These are phyloP conservation scores for Pholis gunnellus DNA, from an alignment of 2,113 vertebrate species.

Conservation along the genomic window DNA sequence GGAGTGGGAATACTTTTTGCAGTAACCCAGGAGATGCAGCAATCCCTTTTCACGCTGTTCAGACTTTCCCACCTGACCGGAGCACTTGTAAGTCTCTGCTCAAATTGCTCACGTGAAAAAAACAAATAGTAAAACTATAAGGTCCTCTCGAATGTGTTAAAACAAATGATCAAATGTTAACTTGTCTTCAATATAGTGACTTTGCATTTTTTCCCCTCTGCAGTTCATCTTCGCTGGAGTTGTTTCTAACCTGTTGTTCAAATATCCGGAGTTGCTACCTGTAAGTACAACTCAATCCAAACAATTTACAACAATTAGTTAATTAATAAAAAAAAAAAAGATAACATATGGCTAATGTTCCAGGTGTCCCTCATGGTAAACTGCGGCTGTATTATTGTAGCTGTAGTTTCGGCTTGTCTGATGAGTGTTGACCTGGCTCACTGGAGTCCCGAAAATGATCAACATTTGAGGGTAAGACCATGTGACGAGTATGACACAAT, in stretches of 20 bases:
- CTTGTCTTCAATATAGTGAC: not conserved
- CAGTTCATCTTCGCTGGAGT: conserved; percentile 79
- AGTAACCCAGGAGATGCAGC: not conserved
- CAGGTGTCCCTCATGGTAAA: conserved; percentile 74
- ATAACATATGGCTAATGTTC: not conserved
- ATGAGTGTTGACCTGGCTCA: conserved; percentile 59
- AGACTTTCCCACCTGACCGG: conserved; percentile 80
- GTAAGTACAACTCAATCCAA: conserved; percentile 63
- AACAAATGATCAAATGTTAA: not conserved
- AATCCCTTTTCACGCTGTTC: conserved; percentile 63
- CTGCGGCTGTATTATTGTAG: conserved; percentile 53
- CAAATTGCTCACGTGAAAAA: not conserved
- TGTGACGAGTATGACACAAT: not conserved
- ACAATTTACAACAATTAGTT: not conserved
- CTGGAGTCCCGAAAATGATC: accelerated
- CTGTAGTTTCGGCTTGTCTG: conserved; percentile 53
- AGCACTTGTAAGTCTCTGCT: conserved; percentile 63
- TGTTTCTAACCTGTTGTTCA: conserved; percentile 73
- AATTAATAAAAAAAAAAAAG: not conserved
- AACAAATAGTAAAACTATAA: not conserved
- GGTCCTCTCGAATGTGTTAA: not conserved
- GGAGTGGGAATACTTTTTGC: conserved; percentile 77
- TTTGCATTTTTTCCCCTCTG: conserved; percentile 3
- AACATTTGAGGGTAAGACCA: conserved; percentile 29
- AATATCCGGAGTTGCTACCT: conserved; percentile 67